Percentiles rank a stretch among this genome's conserved stretches.
phyloP scores from a whole-genome alignment of 2,797 vertebrate genomes.

The Potorous gilbertii region DNA sequence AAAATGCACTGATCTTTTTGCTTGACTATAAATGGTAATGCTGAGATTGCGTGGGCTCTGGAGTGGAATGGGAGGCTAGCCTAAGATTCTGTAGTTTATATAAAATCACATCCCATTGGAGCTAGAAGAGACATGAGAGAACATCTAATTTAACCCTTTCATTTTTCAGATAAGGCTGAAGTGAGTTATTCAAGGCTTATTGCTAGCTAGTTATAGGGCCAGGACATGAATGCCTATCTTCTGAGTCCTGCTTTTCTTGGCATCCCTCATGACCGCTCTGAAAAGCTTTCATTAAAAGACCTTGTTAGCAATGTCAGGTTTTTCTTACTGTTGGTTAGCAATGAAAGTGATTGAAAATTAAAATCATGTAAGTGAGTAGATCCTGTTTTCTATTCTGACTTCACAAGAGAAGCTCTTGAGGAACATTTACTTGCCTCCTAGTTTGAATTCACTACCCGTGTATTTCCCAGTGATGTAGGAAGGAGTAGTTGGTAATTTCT shows the following conservation, averaged over 20 bases:
- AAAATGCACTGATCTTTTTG: neutral
- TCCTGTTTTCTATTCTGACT: slow-evolving; percentile 39
- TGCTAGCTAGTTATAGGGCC: neutral
- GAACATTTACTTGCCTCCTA: slow-evolving; percentile 39
- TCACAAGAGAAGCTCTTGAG: neutral
- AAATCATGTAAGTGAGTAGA: slow-evolving; percentile 3
- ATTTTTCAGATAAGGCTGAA: neutral
- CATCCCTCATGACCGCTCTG: neutral
- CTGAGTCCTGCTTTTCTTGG: neutral
- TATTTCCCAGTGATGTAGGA: slow-evolving; percentile 31
- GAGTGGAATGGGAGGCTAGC: neutral
- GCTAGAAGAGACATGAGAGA: neutral
- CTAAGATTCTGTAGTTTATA: neutral
- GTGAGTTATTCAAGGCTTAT: neutral
- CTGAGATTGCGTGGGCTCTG: neutral
- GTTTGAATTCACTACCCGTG: neutral
- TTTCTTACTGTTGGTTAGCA: neutral
- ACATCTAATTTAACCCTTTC: neutral
- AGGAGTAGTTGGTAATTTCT: slow-evolving; percentile 76
- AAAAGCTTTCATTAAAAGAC: neutral
- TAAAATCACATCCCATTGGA: slow-evolving; percentile 4
- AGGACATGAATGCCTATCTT: neutral
- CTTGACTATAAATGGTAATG: neutral
- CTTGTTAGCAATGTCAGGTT: neutral
- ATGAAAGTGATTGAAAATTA: neutral